Evolutionary conservation across 2,888 invertebrate species (phyloP).

Genomic region (Apamea anceps): DNA sequence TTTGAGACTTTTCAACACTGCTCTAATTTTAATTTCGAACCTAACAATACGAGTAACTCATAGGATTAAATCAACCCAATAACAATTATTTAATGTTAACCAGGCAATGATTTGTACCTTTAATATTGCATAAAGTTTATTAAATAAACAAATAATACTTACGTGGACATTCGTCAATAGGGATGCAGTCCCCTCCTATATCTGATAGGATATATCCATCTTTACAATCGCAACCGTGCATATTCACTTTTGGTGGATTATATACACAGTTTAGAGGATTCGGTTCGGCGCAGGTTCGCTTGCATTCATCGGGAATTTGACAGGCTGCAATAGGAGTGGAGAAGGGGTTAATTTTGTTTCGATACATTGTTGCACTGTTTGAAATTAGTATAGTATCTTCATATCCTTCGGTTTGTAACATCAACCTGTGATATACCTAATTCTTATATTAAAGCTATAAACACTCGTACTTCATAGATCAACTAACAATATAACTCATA

Average conservation of each 20-base stretch:
- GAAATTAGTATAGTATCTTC: neutral
- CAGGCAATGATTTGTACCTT: neutral
- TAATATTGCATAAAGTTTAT: neutral
- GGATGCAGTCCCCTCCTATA: conserved; percentile 50
- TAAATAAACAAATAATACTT: conserved; percentile 20
- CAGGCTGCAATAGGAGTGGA: conserved; percentile 38
- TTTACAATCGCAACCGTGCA: conserved; percentile 57
- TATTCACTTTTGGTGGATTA: conserved; percentile 45
- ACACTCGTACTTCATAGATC: neutral
- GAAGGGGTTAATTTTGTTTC: neutral
- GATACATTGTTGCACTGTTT: neutral
- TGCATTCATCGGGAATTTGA: conserved; percentile 47
- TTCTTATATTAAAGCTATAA: neutral
- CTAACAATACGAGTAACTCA: neutral
- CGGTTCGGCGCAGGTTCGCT: conserved; percentile 51
- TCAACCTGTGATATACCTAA: neutral
- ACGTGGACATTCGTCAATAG: conserved; percentile 56
- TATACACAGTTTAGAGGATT: conserved; percentile 54
- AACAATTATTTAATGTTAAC: neutral
- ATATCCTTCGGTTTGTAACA: neutral
- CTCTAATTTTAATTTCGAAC: neutral
- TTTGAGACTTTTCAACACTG: neutral
- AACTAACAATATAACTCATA: neutral
- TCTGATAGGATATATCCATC: conserved; percentile 51
- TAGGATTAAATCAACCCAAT: neutral